Evolutionary conservation across 2,888 invertebrate genomes (phyloP), one percentile per base, ranked within the genome.

Genomic region (Oscheius onirici): DNA sequence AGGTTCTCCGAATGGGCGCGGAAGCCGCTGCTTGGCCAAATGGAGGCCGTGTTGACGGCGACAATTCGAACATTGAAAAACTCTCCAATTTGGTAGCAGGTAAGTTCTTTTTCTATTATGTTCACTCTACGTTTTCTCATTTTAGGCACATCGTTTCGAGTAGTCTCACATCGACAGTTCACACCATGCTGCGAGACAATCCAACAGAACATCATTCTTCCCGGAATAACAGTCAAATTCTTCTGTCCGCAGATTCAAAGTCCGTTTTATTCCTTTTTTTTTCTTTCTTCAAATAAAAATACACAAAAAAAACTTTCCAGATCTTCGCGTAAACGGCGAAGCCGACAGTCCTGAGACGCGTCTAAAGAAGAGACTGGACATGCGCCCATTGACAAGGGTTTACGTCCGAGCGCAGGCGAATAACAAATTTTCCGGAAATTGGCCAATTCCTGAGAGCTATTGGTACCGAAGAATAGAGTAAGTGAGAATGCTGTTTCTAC

Each of bases 41-140:
- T 13, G 34, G 15, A 73, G 72, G 17, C 73, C 76, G 51, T 63
- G 67, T 54, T 46, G 75, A 22, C 5, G 41, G 72, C 57, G 20
- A 77, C 63, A 11, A 54, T 26, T 15, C 40, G 15, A 24, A 24
- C 60, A 94, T 97, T 80, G 96, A 97, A 89, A 93, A 94, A 8
- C 96, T 99, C 95, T 97, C 97, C 90, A 96, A 97, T 90, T 95
- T 95, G 22, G 99, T 97, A 15, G 97, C 97, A 86, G 97, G 93
- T 92, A 89, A 89, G 88, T 75, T 3, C 8, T 40, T 13, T 13
- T 44, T 26, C 46, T 44, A 15, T 20, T 22, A 40, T 44, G 3
- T 20, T 61, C 17, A 40, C 11, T 40, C 10, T 8, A 52, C n/a
- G n/a, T n/a, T 34, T 34, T 34, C 8, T 34, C 3, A 34, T 6